Base-by-base conservation (phyloP, 2,113 vertebrate species). In the Plotosus lineatus region DNA sequence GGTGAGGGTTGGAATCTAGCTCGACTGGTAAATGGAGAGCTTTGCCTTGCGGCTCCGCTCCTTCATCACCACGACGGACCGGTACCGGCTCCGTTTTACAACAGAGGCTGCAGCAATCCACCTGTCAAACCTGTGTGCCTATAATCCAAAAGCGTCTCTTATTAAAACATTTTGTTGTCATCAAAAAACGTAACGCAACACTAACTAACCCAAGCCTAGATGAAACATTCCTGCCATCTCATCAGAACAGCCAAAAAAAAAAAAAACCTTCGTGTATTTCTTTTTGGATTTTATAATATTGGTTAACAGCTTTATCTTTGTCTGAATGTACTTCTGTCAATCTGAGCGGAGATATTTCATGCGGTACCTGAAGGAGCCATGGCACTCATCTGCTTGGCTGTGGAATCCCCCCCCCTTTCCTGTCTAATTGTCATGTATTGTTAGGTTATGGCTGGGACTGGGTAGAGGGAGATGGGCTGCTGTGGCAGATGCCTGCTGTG, bases 401-500 rank as follows among this genome's bases (percentile, higher is more conserved):
- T 83, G 86, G 85, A 81, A 53, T 60, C 78, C 87, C 86, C 86
- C 82, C 89, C 86, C 79, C 86, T 80, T 89, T 89, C 88, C 84
- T 66, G 87, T 88, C 88, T 90, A 90, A 71, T 89, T 91, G 91
- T 92, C 91, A 92, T 87, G 85, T 90, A 89, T 87, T 89, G 91
- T 93, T 93, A 92, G 88, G 87, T 90, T 82, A 81, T 85, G 83
- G 87, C 88, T 87, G 38, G 82, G 40, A 51, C 71, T 84, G 89
- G 88, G 88, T 88, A 90, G 87, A 88, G 85, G 84, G 80, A 65
- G 80, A 79, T 86, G 83, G 88, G 89, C 81, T 82, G 86, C 84
- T 85, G 89, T 90, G 90, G 90, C 92, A 94, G 92, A 93, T 89
- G 92, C 89, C 90, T 88, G 89, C 86, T 87, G 89, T 91, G 91